Base-by-base conservation (phyloP, 2,113 vertebrate genomes). In the Plecotus auritus region DNA sequence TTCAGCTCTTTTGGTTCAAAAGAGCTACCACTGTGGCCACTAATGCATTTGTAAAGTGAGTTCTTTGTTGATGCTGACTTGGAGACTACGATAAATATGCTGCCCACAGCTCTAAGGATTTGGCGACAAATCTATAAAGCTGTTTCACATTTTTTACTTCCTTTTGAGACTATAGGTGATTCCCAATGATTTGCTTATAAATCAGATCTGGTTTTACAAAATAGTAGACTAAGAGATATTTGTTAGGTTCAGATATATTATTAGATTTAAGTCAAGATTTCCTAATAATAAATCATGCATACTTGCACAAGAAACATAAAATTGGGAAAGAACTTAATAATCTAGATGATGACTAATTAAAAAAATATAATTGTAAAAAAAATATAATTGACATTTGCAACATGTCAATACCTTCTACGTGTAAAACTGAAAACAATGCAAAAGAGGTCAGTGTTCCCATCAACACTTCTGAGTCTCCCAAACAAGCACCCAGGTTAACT, bases 101-200 rank as follows among this genome's bases (percentile, higher is more conserved):
- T 86, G 30, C 42, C 16, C 35, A 51, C 10, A 49, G 59, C 16
- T 61, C 59, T 66, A 45, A 96, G 54, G 22, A 82, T 64, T 83
- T 84, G 56, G 12, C 14, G 67, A 81, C 14, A 85, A 66, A 66
- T 73, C 51, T 81, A 8, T 94, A 90, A 76, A 59, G 13, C 28
- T 14, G 82, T 94, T 93, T 73, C 59, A 61, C 14, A 77, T 76
- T 91, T 88, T 20, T 91, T 91, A 90, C 64, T 96, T 91, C 30
- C 37, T 93, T 90, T 83, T 69, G 37, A 87, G 32, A 51, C 51
- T 32, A 89, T 78, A 80, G 66, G 32, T 59, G 87, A 67, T 85
- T 92, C n/a, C 16, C 64, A 76, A 5, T 0, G 4, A 59, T 95
- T 74, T 84, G 11, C 42, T 85, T 87, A 37, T 74, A 80, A 72